Base-by-base conservation (phyloP, 2,888 invertebrate genomes). In the Norana najaformis region DNA sequence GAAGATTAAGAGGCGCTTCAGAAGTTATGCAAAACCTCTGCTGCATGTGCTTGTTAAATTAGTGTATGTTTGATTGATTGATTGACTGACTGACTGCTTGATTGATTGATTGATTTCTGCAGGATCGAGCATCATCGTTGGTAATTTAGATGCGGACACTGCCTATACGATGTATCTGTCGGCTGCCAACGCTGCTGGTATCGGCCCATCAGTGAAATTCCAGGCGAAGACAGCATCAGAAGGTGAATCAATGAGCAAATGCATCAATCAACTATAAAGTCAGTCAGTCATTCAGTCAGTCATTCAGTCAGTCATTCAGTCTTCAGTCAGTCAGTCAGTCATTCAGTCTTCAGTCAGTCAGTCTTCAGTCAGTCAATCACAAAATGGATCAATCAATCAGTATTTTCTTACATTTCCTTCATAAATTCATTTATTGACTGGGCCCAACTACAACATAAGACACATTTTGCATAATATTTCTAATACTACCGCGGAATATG, bases 151-250 rank as follows among this genome's bases (percentile, higher is more conserved):
- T 47, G 85, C 82, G 16, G 38, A 89, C n/a, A 89, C 82, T 11
- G 89, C 85, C 13, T 90, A 90, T 69, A 37, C 85, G 53, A 85
- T 90, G 34, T 36, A 83, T 18, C 89, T 90, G 83, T 89, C 89
- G 34, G 90, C 89, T 20, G 47, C 41, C 20, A 90, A 90, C 88
- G 83, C 47, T 37, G 90, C 89, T 35, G 90, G 90, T 16, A 37
- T 38, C 30, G 89, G 90, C n/a, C 89, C 47, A n/a, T 41, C 88
- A 18, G 89, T 89, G 8, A 90, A 90, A 39, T 90, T 90, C 89
- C 41, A 90, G 47, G 90, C 89, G 20, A 89, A 89, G 35, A 90
- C 90, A 16, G n/a, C 37, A 13, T 37, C 36, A 2, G 36, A 30
- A 4, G 69, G 69, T 69, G 11, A 69, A 69, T 69, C n/a, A 69